Conservation (phyloP, 2,113 vertebrate species). For the Copsychus sechellarum region DNA sequence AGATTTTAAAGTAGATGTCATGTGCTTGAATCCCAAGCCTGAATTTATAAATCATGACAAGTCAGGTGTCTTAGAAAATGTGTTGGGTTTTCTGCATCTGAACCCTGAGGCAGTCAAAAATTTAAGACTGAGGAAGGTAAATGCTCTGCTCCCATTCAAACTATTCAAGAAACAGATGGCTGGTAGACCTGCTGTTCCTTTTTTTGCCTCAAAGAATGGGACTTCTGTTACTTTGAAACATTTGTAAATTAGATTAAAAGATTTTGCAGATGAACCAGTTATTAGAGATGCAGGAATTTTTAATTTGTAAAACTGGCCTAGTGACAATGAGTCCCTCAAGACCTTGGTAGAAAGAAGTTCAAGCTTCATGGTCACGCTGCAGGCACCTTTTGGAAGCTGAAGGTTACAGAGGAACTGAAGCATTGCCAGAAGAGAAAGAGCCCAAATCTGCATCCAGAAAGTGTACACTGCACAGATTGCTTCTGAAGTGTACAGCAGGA, state of each 20-base stretch:
- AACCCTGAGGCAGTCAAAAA: not conserved
- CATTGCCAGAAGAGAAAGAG: not conserved
- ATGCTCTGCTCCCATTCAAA: not conserved
- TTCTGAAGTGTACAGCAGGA: not conserved
- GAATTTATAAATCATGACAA: not conserved
- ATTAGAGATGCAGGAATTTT: slow-evolving; percentile 61
- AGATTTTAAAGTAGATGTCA: not conserved
- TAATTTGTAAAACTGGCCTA: slow-evolving; percentile 54
- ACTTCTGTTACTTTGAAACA: slow-evolving; percentile 30
- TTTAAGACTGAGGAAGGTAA: not conserved
- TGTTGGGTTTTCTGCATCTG: not conserved
- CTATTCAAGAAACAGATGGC: not conserved
- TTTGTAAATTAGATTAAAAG: slow-evolving; percentile 45
- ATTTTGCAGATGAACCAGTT: slow-evolving; percentile 35
- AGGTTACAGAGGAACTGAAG: not conserved
- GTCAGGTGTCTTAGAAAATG: not conserved
- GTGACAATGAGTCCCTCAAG: slow-evolving; percentile 36
- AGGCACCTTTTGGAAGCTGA: slow-evolving; percentile 24
- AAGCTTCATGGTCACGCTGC: not conserved
- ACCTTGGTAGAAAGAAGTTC: not conserved
- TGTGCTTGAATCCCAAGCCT: not conserved
- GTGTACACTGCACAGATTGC: slow-evolving; percentile 19
- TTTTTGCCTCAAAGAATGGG: not conserved
- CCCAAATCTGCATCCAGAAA: slow-evolving; percentile 18
- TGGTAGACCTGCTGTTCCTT: slow-evolving; percentile 31